Evolutionary conservation across 2,797 vertebrate species (phyloP), one percentile per base, ranked within the genome.

Genomic region (Mus caroli): DNA sequence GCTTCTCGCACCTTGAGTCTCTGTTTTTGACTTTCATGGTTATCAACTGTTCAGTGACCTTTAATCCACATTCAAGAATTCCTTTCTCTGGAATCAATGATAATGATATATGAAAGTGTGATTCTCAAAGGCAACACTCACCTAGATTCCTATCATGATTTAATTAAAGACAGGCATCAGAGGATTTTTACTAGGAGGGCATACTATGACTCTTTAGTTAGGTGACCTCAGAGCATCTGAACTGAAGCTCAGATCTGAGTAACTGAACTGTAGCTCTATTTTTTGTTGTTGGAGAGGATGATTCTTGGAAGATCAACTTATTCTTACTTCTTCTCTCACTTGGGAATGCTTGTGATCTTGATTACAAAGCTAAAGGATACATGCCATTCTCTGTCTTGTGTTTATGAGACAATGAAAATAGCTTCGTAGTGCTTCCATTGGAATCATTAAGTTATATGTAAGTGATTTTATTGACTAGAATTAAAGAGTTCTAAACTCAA

Each of bases 331-430:
- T n/a, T n/a, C 7, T 95, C 56, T 95, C 40, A 50, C 26, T 64
- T 46, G 40, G 19, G 24, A 22, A 64, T 94, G 60, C 28, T 60
- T 84, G 82, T 31, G 67, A 37, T 77, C 54, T 60, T 20, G 85
- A 54, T 95, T 73, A 78, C 12, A 78, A 95, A 86, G 50, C 56
- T 69, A 79, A 95, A 78, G 28, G 12, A 58, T 52, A 20, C 8
- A 75, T 93, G 93, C 91, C 50, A 88, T 90, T 82, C 52, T 40
- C 80, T 90, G 31, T 95, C 34, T 90, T 94, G 52, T 69, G 88
- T 94, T 90, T 52, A 84, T 77, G 67, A 96, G 50, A 73, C 50
- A 97, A 69, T 93, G 31, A 64, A 91, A 92, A 84, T 91, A 96
- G 22, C 71, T 85, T 88, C 34, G 67, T 62, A 60, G 15, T 4